Conservation (phyloP, 2,797 vertebrate genomes). For the Diplodus sargus region DNA sequence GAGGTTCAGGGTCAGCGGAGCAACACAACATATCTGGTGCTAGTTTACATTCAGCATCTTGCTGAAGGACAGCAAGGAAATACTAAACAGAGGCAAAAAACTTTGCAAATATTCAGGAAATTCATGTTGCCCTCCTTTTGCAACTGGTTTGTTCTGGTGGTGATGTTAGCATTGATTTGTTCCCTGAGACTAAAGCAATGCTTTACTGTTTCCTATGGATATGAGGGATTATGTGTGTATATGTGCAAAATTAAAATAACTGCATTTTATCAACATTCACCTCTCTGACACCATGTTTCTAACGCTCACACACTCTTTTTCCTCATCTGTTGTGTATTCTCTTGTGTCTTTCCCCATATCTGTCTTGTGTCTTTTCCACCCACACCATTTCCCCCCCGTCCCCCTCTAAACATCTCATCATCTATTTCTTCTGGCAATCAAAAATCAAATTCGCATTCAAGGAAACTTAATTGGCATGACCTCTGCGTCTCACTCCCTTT, state of each 20-base stretch:
- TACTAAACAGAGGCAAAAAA: not conserved
- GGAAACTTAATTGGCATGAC: constrained; percentile 56
- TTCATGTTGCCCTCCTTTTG: not conserved
- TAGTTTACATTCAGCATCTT: constrained; percentile 3
- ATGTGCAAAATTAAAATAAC: not conserved
- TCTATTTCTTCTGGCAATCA: constrained; percentile 43
- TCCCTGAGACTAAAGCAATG: not conserved
- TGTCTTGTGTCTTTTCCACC: constrained; percentile 39
- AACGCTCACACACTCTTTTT: constrained; percentile 13
- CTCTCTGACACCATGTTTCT: constrained; percentile 22
- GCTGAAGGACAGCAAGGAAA: constrained; percentile 7
- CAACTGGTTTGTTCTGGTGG: not conserved
- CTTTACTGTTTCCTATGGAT: not conserved
- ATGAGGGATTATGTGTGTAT: not conserved
- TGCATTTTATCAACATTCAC: constrained; percentile 10
- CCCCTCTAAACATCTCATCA: constrained; percentile 17
- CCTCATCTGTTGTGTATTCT: constrained; percentile 36
- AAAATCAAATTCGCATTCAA: constrained; percentile 58
- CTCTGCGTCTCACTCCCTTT: constrained; percentile 20
- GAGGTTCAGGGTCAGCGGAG: constrained; percentile 10
- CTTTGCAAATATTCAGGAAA: constrained; percentile 1
- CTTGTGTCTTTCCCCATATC: constrained; percentile 29
- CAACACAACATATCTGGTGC: not conserved
- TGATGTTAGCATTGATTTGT: not conserved
- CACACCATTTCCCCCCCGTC: constrained; percentile 1